These are phyloP conservation scores for Pelecanus crispus DNA, from an alignment of 2,113 vertebrate species.

Conservation along the genomic window DNA sequence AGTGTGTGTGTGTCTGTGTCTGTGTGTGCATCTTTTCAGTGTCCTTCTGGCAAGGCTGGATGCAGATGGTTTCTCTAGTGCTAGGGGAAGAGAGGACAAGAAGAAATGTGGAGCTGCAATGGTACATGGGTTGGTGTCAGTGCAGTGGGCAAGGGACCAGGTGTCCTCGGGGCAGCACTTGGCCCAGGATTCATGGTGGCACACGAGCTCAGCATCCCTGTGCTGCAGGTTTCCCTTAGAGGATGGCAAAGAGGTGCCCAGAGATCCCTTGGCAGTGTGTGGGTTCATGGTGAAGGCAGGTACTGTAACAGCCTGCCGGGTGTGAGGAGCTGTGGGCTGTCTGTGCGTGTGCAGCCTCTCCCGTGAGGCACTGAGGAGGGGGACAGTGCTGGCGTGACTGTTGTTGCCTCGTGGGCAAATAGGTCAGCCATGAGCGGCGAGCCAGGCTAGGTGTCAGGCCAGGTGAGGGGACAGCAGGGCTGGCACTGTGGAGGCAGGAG, in stretches of 20 bases:
- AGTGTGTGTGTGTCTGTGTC: background rate
- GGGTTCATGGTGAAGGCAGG: background rate
- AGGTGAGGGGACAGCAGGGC: background rate
- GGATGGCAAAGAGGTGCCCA: background rate
- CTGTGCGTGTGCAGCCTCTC: background rate
- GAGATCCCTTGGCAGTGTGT: background rate
- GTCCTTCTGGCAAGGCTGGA: background rate
- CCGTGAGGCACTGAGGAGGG: background rate
- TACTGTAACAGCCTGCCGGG: accelerated
- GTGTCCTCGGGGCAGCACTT: background rate
- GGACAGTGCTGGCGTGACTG: background rate
- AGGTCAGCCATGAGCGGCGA: background rate
- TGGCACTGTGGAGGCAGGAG: background rate
- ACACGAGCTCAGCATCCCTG: background rate
- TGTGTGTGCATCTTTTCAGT: background rate
- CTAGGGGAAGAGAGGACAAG: background rate
- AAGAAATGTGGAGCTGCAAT: background rate
- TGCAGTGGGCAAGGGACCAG: background rate
- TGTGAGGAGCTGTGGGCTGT: background rate
- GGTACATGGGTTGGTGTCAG: background rate
- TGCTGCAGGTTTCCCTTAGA: background rate
- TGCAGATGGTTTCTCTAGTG: background rate
- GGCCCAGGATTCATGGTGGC: no score
- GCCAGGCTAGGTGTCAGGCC: background rate
- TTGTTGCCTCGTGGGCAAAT: background rate